Conservation (phyloP, 2,113 vertebrate species). For the Phalacrocorax carbo region DNA sequence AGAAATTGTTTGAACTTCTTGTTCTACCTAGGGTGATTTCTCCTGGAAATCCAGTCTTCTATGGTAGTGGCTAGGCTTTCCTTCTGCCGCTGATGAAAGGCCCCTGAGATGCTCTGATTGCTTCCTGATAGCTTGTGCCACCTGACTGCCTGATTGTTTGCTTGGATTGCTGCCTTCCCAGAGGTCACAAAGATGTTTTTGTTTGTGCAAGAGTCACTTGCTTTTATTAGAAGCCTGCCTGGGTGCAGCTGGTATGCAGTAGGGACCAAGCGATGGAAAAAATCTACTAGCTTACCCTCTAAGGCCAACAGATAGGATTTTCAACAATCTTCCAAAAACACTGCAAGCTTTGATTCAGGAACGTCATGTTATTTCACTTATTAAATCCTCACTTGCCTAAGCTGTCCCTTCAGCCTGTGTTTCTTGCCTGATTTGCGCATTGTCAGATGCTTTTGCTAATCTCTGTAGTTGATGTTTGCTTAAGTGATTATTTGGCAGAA, state of each 20-base stretch:
- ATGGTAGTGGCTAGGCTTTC: not conserved
- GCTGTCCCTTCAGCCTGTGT: not conserved
- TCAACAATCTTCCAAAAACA: conserved; percentile 9
- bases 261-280: conserved; percentile 29
- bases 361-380: not conserved
- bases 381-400: conserved; percentile 44
- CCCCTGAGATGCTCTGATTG: not conserved
- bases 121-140: conserved; percentile 25
- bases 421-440: not conserved
- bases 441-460: conserved; percentile 60
- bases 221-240: conserved; percentile 74
- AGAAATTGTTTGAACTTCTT: not conserved
- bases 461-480: conserved; percentile 37
- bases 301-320: conserved; percentile 30
- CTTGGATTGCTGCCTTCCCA: conserved; percentile 62
- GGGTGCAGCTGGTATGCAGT: conserved; percentile 68
- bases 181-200: conserved; percentile 65
- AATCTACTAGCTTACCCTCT: conserved; percentile 26
- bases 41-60: not conserved
- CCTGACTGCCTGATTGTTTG: conserved; percentile 62
- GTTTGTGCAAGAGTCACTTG: conserved; percentile 62
- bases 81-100: not conserved
- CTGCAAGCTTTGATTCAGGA: conserved; percentile 38
- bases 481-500: conserved; percentile 62
- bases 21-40: not conserved